phyloP scores from a whole-genome alignment of 1,140 invertebrate species.

The Drosophila melanica region DNA sequence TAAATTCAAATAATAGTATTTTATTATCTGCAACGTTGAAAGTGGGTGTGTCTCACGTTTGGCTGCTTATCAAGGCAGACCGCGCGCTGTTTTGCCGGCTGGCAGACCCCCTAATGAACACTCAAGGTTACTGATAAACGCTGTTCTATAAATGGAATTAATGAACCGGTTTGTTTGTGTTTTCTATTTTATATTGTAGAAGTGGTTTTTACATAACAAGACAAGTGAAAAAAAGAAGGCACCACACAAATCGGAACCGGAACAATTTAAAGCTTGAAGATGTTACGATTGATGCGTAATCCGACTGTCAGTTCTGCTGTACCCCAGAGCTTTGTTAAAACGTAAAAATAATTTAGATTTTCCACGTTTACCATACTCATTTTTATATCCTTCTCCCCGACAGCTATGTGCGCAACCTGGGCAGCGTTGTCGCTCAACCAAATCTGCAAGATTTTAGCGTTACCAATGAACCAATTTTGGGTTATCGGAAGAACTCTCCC shows the following conservation, averaged over 20 bases:
- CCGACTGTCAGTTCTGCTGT: constrained; percentile 19
- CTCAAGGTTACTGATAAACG: constrained; percentile 63
- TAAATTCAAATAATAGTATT: background rate
- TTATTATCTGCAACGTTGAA: constrained; percentile 25
- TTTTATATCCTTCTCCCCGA: background rate
- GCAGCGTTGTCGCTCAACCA: constrained; percentile 87
- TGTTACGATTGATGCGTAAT: constrained; percentile 62
- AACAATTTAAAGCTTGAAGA: constrained; percentile 45
- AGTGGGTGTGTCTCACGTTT: constrained; percentile 75
- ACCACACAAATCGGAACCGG: constrained; percentile 17
- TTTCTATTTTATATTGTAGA: constrained; percentile 22
- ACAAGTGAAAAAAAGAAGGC: constrained; percentile 34
- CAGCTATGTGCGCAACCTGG: constrained; percentile 84
- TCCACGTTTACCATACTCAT: background rate
- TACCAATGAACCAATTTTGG: constrained; percentile 92
- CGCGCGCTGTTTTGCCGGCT: constrained; percentile 55
- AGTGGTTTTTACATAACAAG: constrained; percentile 56
- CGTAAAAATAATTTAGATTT: constrained; percentile 26
- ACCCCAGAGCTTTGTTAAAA: constrained; percentile 42
- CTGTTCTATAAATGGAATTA: constrained; percentile 57
- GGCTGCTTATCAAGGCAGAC: constrained; percentile 66
- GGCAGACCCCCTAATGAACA: constrained; percentile 52
- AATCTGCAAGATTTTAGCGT: constrained; percentile 89
- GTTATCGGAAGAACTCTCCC: constrained; percentile 92
- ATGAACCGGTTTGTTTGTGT: constrained; percentile 48